These are phyloP conservation scores for Pampusana beccarii DNA, from an alignment of 2,113 vertebrate genomes.

Conservation along the genomic window DNA sequence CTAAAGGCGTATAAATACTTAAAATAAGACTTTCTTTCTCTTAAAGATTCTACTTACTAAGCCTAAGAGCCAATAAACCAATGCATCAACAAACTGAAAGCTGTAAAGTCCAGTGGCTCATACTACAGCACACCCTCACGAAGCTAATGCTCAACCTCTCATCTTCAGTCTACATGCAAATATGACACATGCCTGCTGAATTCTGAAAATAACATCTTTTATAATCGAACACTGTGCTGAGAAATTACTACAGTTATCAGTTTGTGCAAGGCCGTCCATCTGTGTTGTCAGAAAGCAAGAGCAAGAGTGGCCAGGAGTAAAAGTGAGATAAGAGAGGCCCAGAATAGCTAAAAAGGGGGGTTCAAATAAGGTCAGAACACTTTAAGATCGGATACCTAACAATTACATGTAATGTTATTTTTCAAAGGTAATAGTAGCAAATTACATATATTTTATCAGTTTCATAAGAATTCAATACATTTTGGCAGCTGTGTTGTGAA, in stretches of 20 bases:
- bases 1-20: neutral
- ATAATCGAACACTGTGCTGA: constrained; percentile 36
- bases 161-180: neutral
- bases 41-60: constrained; percentile 1
- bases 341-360: constrained; percentile 57
- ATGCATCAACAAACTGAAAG: constrained; percentile 12
- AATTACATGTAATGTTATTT: neutral
- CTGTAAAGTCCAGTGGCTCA: constrained; percentile 34
- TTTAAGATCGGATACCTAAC: constrained; percentile 11
- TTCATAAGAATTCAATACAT: neutral
- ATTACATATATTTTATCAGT: neutral
- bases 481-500: neutral
- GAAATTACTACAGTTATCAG: constrained; percentile 69
- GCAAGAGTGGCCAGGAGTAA: constrained; percentile 63
- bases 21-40: neutral
- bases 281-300: constrained; percentile 68
- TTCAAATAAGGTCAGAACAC: constrained; percentile 67
- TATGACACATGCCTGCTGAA: neutral
- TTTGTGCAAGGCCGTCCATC: constrained; percentile 64
- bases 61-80: constrained; percentile 24
- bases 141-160: neutral
- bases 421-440: neutral
- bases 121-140: neutral
- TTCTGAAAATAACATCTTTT: constrained; percentile 52
- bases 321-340: constrained; percentile 70